These are phyloP conservation scores for Campylorhamphus procurvoides DNA, from an alignment of 2,113 vertebrate genomes.

Conservation along the genomic window DNA sequence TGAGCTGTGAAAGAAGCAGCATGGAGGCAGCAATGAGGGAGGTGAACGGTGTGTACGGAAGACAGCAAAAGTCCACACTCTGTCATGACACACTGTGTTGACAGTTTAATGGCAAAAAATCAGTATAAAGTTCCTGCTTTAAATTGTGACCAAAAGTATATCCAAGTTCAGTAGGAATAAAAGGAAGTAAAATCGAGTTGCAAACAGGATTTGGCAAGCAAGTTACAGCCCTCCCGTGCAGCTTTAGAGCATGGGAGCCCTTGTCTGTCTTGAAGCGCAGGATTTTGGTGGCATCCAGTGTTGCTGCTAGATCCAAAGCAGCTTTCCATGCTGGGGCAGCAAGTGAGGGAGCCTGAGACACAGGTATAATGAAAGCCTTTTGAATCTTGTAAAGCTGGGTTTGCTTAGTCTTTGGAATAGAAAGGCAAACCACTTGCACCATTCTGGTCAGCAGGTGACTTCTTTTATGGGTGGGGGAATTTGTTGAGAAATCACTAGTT, in stretches of 20 bases:
- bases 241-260: neutral
- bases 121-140: neutral
- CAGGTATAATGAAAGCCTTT: rapidly evolving
- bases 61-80: neutral
- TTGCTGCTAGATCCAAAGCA: neutral
- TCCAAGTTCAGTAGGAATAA: neutral
- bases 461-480: neutral
- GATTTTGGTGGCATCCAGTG: neutral
- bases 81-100: neutral
- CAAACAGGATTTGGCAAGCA: neutral
- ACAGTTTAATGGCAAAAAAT: rapidly evolving
- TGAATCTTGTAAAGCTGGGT: neutral
- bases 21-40: neutral
- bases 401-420: neutral
- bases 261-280: rapidly evolving
- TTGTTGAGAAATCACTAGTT: neutral
- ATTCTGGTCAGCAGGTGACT: neutral
- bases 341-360: neutral
- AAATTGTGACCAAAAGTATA: neutral
- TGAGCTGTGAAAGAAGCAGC: neutral
- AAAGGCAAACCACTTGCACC: neutral
- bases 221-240: too few species aligned
- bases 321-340: neutral
- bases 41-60: rapidly evolving
- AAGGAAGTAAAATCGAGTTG: neutral